phyloP scores from a whole-genome alignment of 2,797 vertebrate species.

The Pangasius krempfi region DNA sequence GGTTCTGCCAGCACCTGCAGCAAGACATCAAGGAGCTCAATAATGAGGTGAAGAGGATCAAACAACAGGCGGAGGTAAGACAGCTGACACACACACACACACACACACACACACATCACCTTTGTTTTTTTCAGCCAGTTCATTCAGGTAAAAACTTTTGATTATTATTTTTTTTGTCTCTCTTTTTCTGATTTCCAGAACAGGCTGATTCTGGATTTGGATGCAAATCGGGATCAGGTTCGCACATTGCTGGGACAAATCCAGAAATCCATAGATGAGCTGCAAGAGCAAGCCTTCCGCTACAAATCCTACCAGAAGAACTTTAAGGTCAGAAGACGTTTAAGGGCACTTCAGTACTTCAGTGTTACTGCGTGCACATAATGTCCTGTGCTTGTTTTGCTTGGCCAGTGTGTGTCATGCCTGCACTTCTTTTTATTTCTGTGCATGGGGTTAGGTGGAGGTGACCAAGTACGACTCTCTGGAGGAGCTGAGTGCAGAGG shows the following conservation, averaged over 20 bases:
- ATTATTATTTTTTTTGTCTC: background rate
- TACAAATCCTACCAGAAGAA: slow-evolving; percentile 84
- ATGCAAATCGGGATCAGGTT: slow-evolving; percentile 72
- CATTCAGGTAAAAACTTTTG: background rate
- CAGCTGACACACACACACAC: background rate
- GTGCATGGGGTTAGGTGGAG: slow-evolving; percentile 73
- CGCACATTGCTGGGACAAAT: slow-evolving; percentile 72
- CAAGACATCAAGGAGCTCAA: slow-evolving; percentile 78
- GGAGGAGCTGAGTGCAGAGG: slow-evolving; percentile 76
- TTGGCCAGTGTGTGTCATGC: background rate
- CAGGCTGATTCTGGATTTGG: slow-evolving; percentile 78
- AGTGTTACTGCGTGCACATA: background rate
- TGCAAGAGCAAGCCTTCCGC: slow-evolving; percentile 77
- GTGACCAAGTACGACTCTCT: slow-evolving; percentile 80
- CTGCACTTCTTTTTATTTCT: background rate
- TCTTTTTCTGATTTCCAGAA: slow-evolving; percentile 68
- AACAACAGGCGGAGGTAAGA: slow-evolving; percentile 74
- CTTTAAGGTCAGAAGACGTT: slow-evolving; percentile 78
- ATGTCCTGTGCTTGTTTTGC: background rate
- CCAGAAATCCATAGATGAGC: slow-evolving; percentile 76
- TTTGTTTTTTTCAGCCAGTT: background rate
- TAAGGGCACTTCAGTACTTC: background rate
- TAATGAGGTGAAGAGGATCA: slow-evolving; percentile 72
- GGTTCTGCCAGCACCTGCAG: slow-evolving; percentile 76
- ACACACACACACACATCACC: background rate